These are phyloP conservation scores for Edolisoma coerulescens DNA, from an alignment of 2,113 vertebrate species.

Conservation along the genomic window DNA sequence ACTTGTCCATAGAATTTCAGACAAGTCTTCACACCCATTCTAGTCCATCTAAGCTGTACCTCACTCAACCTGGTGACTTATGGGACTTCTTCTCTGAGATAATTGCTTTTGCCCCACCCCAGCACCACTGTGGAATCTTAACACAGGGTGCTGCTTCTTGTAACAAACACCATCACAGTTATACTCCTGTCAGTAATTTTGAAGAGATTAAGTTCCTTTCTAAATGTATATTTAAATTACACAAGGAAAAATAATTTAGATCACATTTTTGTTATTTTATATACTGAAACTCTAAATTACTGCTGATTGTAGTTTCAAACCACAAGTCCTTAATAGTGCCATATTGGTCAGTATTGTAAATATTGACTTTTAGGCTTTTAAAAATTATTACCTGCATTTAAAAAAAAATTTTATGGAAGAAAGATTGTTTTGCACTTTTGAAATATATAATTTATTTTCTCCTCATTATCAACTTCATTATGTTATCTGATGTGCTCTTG, in stretches of 20 bases:
- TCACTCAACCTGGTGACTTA: not conserved
- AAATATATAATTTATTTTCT: not conserved
- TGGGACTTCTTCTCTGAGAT: not conserved
- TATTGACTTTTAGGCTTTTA: not conserved
- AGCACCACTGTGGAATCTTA: accelerated
- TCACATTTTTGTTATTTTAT: not conserved
- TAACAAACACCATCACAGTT: not conserved
- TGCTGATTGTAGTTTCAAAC: not conserved
- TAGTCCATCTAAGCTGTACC: not conserved
- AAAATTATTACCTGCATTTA: not conserved
- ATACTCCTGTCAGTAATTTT: not conserved
- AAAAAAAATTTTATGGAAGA: not conserved
- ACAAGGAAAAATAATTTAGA: not conserved
- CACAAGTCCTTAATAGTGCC: not conserved
- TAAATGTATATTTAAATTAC: not conserved
- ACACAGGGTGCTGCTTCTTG: not conserved
- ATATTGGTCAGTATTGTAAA: not conserved
- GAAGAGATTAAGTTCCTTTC: not conserved
- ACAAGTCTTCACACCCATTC: not conserved
- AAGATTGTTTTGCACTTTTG: not conserved
- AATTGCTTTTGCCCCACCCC: not conserved
- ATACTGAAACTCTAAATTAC: not conserved
- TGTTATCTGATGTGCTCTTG: not conserved
- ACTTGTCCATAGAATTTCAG: not conserved
- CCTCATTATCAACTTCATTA: not conserved